Conservation (phyloP, 2,797 vertebrate species). For the Cichlasoma orientale region DNA sequence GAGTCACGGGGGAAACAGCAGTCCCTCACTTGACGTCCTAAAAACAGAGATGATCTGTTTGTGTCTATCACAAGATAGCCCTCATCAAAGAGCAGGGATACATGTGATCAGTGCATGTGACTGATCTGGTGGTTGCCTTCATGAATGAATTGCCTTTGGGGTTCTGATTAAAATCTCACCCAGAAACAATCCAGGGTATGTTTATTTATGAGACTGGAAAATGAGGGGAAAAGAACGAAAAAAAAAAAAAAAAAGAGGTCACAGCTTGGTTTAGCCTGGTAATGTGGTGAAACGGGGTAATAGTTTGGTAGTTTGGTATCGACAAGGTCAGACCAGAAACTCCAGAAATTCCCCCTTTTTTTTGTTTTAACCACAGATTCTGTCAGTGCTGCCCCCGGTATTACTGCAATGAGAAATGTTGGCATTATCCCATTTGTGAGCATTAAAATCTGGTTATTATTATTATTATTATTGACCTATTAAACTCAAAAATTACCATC, state of each 20-base stretch:
- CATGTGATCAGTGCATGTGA: slow-evolving; percentile 57
- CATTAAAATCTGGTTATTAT: neutral
- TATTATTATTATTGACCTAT: no score
- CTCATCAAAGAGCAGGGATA: slow-evolving; percentile 25
- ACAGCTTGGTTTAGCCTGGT: neutral
- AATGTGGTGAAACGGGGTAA: neutral
- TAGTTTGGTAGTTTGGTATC: neutral
- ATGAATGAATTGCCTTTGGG: slow-evolving; percentile 39
- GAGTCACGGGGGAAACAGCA: slow-evolving; percentile 47
- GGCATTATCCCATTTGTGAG: neutral
- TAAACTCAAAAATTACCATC: neutral
- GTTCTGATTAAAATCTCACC: slow-evolving; percentile 35
- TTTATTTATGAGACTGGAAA: slow-evolving; percentile 17
- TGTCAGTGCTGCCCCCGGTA: neutral
- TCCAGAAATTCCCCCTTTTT: accelerated
- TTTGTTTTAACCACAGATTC: neutral
- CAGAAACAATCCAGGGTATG: slow-evolving; percentile 24
- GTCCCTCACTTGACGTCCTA: slow-evolving; percentile 45
- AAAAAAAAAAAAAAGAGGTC: slow-evolving; percentile 11
- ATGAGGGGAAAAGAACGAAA: neutral
- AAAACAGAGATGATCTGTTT: slow-evolving; percentile 67
- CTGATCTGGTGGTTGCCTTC: slow-evolving; percentile 25
- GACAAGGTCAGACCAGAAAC: neutral
- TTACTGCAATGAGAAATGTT: neutral
- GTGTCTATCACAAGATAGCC: slow-evolving; percentile 53